Conservation (phyloP, 2,888 invertebrate genomes). For the Portevinia maculata region DNA sequence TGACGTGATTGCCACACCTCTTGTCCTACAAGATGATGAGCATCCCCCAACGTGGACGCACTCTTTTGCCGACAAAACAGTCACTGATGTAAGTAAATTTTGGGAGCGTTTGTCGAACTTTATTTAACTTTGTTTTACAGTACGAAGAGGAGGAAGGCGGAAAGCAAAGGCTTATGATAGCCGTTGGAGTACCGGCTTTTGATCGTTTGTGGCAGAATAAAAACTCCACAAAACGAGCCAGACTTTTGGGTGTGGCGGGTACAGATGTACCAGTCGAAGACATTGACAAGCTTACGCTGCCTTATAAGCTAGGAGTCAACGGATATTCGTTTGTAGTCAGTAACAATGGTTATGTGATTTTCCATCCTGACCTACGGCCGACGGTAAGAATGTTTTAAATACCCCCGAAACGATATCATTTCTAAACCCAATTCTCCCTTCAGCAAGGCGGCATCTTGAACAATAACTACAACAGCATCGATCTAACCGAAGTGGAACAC, state of each 20-base stretch:
- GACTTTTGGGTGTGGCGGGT: constrained; percentile 96
- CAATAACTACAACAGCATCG: constrained; percentile 98
- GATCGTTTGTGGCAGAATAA: constrained; percentile 87
- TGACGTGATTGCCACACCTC: constrained; percentile 94
- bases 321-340: constrained; percentile 98
- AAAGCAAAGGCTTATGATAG: constrained; percentile 89
- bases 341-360: constrained; percentile 97
- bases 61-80: constrained; percentile 93
- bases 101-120: background rate
- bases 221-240: constrained; percentile 84
- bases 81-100: constrained; percentile 80
- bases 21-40: constrained; percentile 88
- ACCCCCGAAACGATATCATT: background rate
- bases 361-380: constrained; percentile 96
- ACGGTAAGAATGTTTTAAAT: constrained; percentile 86
- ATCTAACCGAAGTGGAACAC: constrained; percentile 97
- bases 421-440: background rate
- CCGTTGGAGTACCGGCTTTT: constrained; percentile 96
- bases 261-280: constrained; percentile 93
- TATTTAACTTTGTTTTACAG: constrained; percentile 68
- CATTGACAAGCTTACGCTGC: constrained; percentile 93
- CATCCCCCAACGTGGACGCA: constrained; percentile 98
- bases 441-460: constrained; percentile 84
- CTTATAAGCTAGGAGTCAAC: constrained; percentile 97
- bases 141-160: constrained; percentile 77